Base-by-base conservation (phyloP, 2,888 invertebrate genomes). In the Eupeodes latifasciatus region DNA sequence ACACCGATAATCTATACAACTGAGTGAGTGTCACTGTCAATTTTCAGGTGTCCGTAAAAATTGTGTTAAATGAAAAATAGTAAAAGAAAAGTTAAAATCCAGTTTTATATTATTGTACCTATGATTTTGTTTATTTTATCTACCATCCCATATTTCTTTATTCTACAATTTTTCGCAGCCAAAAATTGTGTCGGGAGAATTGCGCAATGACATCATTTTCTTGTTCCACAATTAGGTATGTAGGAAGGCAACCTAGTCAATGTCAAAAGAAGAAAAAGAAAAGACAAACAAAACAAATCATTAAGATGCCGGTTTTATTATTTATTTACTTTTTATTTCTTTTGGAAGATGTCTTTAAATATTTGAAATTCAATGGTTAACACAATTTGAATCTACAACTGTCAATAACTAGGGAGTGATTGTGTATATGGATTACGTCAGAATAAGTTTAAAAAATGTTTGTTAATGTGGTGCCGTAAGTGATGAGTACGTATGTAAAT, bases 121-220 rank as follows among this genome's bases (percentile, higher is more conserved):
- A 40, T 40, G 40, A 12, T 0, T 27, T 57, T 12, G 57, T 12
- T 27, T 57, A 5, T 27, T 27, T 12, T 4, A 47, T 47, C 7
- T 27, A 5, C 27, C 27, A 27, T 27, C 27, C 27, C 5, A 34
- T 34, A 4, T 27, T 59, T 34, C 1, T 34, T 14, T 7, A 34
- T 59, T 59, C 10, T 34, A 3, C 27, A 3, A 7, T 59, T 59
- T 2, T 34, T 57, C 9, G 10, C 2, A 44, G 19, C 2, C 4
- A 7, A 2, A 12, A 5, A 5, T n/a, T 40, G 5, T 40, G 40
- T 40, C 27, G 14, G 9, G 4, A 19, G 47, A 49, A 27, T 66
- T 66, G 47, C 27, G n/a, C 55, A 81, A 69, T 85, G 85, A 85
- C 85, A 85, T 85, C 85, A 85, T 81, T 81, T 57, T 59, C 51